A percentile compares a stretch with the other conserved stretches of the same genome.
These are phyloP conservation scores for Drosophila tripunctata DNA, from an alignment of 2,888 invertebrate genomes.

Conservation along the genomic window DNA sequence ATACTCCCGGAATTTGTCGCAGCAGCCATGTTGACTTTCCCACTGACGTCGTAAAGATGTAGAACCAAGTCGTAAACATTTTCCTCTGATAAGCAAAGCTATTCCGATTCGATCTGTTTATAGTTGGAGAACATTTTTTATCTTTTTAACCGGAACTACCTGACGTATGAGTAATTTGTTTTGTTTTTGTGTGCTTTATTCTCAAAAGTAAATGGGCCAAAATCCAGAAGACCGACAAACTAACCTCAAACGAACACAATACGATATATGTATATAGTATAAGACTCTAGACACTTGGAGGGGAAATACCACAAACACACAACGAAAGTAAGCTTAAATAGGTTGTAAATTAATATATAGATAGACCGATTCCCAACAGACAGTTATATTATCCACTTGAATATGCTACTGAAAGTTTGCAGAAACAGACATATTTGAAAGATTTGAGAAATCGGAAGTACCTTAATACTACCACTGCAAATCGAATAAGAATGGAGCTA, in stretches of 20 bases:
- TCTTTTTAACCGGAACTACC: conserved; percentile 44
- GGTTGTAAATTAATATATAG: conserved; percentile 25
- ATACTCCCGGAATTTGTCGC: conserved; percentile 56
- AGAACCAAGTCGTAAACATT: conserved; percentile 31
- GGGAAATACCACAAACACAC: conserved; percentile 39
- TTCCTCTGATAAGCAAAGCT: conserved; percentile 47
- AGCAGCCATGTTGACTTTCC: conserved; percentile 51
- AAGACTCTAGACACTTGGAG: conserved; percentile 21
- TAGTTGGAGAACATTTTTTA: conserved; percentile 26
- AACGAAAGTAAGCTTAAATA: conserved; percentile 43
- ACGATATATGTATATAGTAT: conserved; percentile 34
- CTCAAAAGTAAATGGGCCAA: conserved; percentile 63
- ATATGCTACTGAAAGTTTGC: too few relatives aligned
- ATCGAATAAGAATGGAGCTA: too few relatives aligned
- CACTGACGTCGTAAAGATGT: conserved; percentile 32
- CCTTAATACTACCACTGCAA: too few relatives aligned
- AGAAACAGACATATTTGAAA: too few relatives aligned
- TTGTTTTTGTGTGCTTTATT: conserved; percentile 64
- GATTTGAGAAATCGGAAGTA: too few relatives aligned
- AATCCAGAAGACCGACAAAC: conserved; percentile 56
- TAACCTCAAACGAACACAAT: conserved; percentile 69
- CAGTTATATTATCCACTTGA: too few relatives aligned
- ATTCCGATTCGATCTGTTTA: conserved; percentile 62
- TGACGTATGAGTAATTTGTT: conserved; percentile 20
- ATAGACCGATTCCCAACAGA: conserved; percentile 25